These are phyloP conservation scores for Simalia tracyae DNA, from an alignment of 2,797 vertebrate genomes.

Conservation along the genomic window DNA sequence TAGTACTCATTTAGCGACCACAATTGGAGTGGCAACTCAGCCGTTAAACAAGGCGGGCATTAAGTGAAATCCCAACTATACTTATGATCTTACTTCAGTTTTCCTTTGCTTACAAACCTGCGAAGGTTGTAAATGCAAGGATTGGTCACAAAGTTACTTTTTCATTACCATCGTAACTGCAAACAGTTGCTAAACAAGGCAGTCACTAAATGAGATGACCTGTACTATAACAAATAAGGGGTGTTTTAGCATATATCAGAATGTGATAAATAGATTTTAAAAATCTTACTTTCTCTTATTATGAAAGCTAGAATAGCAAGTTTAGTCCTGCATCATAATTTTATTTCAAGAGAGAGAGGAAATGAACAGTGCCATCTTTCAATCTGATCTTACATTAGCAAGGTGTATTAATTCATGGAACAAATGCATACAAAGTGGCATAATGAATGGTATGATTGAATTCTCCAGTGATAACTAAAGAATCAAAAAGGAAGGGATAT, in stretches of 20 bases:
- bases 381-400: neutral
- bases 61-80: neutral
- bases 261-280: neutral
- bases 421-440: constrained; percentile 13
- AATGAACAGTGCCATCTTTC: neutral
- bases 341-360: neutral
- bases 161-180: neutral
- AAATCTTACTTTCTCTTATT: neutral
- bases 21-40: neutral
- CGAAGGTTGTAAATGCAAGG: neutral
- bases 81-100: neutral
- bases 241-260: neutral
- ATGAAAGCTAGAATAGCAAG: neutral
- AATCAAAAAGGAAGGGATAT: constrained; percentile 9
- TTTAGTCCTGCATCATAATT: accelerated
- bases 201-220: neutral
- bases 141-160: neutral
- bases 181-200: neutral
- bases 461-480: constrained; percentile 23
- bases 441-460: constrained; percentile 20
- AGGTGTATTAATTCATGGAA: neutral
- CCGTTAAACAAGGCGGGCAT: neutral
- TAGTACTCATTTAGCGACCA: neutral
- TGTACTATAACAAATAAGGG: neutral
- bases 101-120: neutral